A percentile compares a stretch with the other conserved stretches of the same genome.
Conservation (phyloP, 2,888 invertebrate species). For the Phyllotreta cruciferae region DNA sequence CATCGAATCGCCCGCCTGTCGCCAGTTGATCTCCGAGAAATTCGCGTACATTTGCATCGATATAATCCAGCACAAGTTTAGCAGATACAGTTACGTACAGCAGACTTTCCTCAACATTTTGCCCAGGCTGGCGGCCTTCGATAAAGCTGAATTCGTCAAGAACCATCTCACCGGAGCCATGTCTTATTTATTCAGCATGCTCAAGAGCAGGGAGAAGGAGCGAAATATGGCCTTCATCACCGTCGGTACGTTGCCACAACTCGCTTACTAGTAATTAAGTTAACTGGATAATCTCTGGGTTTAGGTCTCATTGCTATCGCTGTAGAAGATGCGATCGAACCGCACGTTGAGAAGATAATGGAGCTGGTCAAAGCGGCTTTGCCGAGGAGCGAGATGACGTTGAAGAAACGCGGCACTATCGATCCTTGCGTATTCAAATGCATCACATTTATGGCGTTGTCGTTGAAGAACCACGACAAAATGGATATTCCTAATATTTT, state of each 20-base stretch:
- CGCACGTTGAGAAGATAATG: conserved; percentile 84
- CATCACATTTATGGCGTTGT: conserved; percentile 88
- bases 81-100: conserved; percentile 82
- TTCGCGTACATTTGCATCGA: conserved; percentile 81
- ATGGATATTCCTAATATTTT: conserved; percentile 83
- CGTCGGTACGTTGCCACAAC: conserved; percentile 65
- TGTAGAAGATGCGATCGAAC: conserved; percentile 80
- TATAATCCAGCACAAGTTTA: conserved; percentile 79
- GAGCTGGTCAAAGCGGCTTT: conserved; percentile 65
- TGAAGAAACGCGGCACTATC: conserved; percentile 75
- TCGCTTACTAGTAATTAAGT: background rate
- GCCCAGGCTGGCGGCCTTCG: conserved; percentile 93
- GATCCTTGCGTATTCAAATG: conserved; percentile 94
- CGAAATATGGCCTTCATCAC: conserved; percentile 88
- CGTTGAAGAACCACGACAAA: conserved; percentile 78
- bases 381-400: conserved; percentile 77
- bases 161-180: conserved; percentile 79
- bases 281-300: conserved; percentile 8
- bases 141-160: conserved; percentile 79
- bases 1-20: conserved; percentile 88
- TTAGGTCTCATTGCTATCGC: conserved; percentile 80
- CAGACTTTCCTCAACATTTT: conserved; percentile 85
- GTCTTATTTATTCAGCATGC: conserved; percentile 75
- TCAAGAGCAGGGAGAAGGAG: conserved; percentile 85
- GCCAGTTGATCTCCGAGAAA: conserved; percentile 80